Conservation (phyloP, 2,888 invertebrate genomes). For the Lasioglossum vierecki region DNA sequence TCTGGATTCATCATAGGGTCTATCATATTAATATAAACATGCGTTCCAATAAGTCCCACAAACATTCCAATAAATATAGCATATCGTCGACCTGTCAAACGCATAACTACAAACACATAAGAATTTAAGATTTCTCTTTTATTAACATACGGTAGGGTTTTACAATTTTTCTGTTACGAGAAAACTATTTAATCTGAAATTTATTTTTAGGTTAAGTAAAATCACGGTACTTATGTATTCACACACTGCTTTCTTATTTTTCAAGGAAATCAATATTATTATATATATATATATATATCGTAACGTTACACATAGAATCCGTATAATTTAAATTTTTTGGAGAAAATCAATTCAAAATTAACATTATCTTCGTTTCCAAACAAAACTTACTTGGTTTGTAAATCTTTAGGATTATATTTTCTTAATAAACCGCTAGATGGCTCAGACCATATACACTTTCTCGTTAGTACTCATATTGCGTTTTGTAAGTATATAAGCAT, state of each 20-base stretch:
- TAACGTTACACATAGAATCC: not conserved
- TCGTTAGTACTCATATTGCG: not conserved
- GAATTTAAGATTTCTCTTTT: not conserved
- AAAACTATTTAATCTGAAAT: slow-evolving; percentile 4
- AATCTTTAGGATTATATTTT: slow-evolving; percentile 10
- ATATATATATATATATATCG: not conserved
- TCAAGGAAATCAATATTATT: not conserved
- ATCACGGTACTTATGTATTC: not conserved
- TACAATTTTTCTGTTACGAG: not conserved
- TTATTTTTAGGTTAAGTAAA: not conserved
- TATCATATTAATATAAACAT: slow-evolving; percentile 87
- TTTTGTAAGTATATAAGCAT: slow-evolving; percentile 33
- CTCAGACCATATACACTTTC: slow-evolving; percentile 25
- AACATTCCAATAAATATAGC: slow-evolving; percentile 85
- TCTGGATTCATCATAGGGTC: slow-evolving; percentile 88
- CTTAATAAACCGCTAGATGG: slow-evolving; percentile 42
- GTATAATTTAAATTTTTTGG: not conserved
- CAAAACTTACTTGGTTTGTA: not conserved
- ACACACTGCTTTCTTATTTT: not conserved
- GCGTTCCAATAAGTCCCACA: slow-evolving; percentile 85
- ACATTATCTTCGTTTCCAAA: not conserved
- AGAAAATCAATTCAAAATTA: not conserved
- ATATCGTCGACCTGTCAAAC: slow-evolving; percentile 83
- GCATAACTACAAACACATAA: not conserved
- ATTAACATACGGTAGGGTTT: not conserved